Percentiles rank a stretch among this genome's conserved stretches.
Evolutionary conservation across 2,888 invertebrate genomes (phyloP).

Genomic region (Pollenia angustigena): DNA sequence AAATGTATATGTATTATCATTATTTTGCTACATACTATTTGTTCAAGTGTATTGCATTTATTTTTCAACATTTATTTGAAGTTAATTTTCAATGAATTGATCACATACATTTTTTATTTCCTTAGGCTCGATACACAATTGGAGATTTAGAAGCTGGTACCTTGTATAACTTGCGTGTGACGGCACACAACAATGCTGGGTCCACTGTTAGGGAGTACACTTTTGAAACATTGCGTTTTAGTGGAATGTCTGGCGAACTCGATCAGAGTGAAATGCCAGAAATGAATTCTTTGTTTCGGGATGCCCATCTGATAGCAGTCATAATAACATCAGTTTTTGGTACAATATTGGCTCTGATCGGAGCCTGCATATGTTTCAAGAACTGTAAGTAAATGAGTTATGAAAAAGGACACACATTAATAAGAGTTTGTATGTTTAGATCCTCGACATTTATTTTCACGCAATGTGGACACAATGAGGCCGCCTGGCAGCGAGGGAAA

Average conservation of each 20-base stretch:
- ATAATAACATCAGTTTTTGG: slow-evolving; percentile 84
- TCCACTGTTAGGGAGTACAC: slow-evolving; percentile 86
- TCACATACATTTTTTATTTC: not conserved
- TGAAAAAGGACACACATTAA: not conserved
- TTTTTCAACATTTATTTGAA: slow-evolving; percentile 21
- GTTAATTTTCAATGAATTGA: not conserved
- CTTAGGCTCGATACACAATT: slow-evolving; percentile 84
- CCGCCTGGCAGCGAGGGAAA: slow-evolving; percentile 77
- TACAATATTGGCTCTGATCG: slow-evolving; percentile 85
- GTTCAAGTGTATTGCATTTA: slow-evolving; percentile 16
- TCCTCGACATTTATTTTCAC: slow-evolving; percentile 79
- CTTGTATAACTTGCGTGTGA: slow-evolving; percentile 85
- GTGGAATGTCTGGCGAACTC: slow-evolving; percentile 82
- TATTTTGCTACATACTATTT: too few relatives aligned
- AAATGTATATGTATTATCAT: not conserved
- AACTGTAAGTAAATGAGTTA: slow-evolving; percentile 84
- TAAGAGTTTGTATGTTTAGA: slow-evolving; percentile 74
- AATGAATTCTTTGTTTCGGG: slow-evolving; percentile 78
- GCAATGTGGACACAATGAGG: slow-evolving; percentile 78
- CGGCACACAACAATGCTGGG: slow-evolving; percentile 88
- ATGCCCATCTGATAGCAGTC: slow-evolving; percentile 82
- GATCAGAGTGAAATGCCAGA: slow-evolving; percentile 78
- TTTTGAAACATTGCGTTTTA: slow-evolving; percentile 86
- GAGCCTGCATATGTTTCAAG: slow-evolving; percentile 85
- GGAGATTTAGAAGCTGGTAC: slow-evolving; percentile 85